A percentile compares a stretch with the other conserved stretches of the same genome.
phyloP scores from a whole-genome alignment of 2,113 vertebrate genomes.

The Oncorhynchus keta region DNA sequence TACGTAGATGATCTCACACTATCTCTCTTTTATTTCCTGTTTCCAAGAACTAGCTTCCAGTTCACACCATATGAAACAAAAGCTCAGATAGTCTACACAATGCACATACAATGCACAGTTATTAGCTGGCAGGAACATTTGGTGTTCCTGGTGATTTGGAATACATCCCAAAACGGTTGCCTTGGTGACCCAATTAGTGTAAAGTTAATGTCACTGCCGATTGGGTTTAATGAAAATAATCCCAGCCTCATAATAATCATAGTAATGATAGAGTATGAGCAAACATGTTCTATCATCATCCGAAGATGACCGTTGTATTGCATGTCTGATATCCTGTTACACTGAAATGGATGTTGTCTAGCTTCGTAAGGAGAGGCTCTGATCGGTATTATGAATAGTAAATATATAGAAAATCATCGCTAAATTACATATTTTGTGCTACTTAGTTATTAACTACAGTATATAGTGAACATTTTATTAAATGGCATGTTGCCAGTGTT shows the following conservation, averaged over 20 bases:
- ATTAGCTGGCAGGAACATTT: neutral
- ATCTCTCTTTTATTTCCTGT: constrained; percentile 44
- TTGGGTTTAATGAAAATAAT: neutral
- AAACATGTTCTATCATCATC: constrained; percentile 18
- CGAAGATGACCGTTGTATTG: neutral
- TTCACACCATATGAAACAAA: constrained; percentile 12
- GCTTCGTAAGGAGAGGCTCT: neutral
- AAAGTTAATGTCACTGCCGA: constrained; percentile 13
- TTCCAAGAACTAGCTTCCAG: constrained; percentile 41
- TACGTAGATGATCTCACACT: constrained; percentile 45
- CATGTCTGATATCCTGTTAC: neutral
- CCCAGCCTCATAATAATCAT: neutral
- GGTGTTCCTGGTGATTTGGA: neutral
- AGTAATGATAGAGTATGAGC: neutral
- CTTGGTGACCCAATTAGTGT: constrained; percentile 44
- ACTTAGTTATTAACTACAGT: neutral
- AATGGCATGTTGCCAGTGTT: neutral
- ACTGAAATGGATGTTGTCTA: neutral
- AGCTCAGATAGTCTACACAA: neutral
- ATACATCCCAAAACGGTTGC: constrained; percentile 31
- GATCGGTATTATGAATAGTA: neutral
- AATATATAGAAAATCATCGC: no score
- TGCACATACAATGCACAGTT: neutral
- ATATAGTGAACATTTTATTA: neutral
- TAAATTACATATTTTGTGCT: no score